A percentile compares a stretch with the other conserved stretches of the same genome.
Evolutionary conservation across 1,140 invertebrate genomes (phyloP).

Genomic region (Leptinotarsa undecemlineata): DNA sequence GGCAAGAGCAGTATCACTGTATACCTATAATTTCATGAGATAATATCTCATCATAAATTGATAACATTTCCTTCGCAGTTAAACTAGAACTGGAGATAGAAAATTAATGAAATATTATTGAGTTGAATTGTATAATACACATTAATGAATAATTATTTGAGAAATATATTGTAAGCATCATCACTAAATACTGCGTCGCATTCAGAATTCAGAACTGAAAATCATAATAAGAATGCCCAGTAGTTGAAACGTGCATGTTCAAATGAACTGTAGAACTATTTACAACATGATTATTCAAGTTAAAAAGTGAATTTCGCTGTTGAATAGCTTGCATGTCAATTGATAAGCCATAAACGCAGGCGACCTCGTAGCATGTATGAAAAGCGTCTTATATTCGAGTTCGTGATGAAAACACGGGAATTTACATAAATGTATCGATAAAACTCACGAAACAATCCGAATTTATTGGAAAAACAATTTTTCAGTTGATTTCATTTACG

Average conservation of each 20-base stretch:
- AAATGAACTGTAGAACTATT: not conserved
- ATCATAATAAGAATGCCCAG: not conserved
- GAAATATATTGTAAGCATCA: no score
- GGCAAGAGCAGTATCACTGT: no score
- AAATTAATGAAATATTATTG: no score
- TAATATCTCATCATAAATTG: no score
- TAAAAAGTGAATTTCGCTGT: conserved; percentile 3
- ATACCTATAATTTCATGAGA: no score
- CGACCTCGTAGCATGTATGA: not conserved
- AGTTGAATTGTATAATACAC: no score
- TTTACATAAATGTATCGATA: conserved; percentile 1
- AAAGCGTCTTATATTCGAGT: conserved; percentile 1
- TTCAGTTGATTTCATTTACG: not conserved
- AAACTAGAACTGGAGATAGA: no score
- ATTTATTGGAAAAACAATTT: not conserved
- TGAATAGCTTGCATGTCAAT: not conserved
- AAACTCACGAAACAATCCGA: not conserved
- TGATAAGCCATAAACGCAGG: not conserved
- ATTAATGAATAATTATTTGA: no score
- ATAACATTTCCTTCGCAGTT: no score
- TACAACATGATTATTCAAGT: not conserved
- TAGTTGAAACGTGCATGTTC: not conserved
- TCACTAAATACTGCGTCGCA: no score
- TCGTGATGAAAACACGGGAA: not conserved
- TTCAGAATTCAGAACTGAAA: not conserved